Evolutionary conservation across 2,888 invertebrate species (phyloP).

Genomic region (Troides aeacus): DNA sequence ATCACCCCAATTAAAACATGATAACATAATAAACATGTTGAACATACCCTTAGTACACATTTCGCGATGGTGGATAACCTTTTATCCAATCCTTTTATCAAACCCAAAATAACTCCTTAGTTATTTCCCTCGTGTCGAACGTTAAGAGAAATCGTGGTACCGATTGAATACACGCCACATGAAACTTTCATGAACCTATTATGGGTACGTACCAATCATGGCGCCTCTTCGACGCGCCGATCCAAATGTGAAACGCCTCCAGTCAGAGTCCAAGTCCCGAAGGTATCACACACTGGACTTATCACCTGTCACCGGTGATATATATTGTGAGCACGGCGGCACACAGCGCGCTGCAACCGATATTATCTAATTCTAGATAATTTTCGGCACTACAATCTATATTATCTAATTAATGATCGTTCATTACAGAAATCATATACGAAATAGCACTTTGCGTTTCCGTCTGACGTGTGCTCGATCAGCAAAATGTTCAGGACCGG

Average conservation of each 20-base stretch:
- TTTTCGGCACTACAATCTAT: neutral
- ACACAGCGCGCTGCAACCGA: neutral
- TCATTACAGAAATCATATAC: slow-evolving; percentile 4
- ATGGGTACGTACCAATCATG: slow-evolving; percentile 14
- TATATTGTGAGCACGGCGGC: slow-evolving; percentile 1
- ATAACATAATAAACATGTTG: too few species aligned
- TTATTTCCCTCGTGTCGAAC: too few species aligned
- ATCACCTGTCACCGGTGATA: neutral
- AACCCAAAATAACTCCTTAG: too few species aligned
- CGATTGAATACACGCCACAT: too few species aligned
- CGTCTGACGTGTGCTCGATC: too few species aligned
- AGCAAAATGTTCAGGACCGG: too few species aligned
- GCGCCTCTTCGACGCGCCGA: slow-evolving; percentile 4
- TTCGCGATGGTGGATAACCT: too few species aligned
- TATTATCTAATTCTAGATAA: slow-evolving; percentile 13
- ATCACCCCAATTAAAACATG: too few species aligned
- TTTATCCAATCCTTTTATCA: too few species aligned
- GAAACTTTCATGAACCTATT: neutral
- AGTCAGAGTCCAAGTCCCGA: neutral
- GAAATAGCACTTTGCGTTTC: too few species aligned
- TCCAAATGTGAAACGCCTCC: neutral
- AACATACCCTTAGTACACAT: too few species aligned
- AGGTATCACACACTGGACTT: neutral
- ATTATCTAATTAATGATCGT: slow-evolving; percentile 10
- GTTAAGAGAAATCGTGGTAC: too few species aligned